Evolutionary conservation across 2,113 vertebrate genomes (phyloP).

Genomic region (Herpetotheres cachinnans): DNA sequence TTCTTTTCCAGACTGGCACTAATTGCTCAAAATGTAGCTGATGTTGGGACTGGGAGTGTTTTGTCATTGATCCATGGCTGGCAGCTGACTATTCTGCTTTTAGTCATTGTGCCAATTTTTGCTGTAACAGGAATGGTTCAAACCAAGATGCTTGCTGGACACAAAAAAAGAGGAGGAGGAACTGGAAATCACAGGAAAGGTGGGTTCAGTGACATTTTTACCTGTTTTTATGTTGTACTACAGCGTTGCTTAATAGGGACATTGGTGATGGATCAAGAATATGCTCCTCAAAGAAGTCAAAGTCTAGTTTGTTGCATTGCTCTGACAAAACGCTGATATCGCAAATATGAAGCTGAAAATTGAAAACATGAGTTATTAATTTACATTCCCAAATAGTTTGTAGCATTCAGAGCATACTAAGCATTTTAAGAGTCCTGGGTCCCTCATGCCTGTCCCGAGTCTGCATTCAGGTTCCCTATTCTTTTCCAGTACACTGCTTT

Average conservation of each 20-base stretch:
- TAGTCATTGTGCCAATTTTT: constrained; percentile 79
- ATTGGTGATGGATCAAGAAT: not conserved
- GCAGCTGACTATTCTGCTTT: constrained; percentile 84
- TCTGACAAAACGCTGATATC: not conserved
- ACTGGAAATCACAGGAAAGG: constrained; percentile 84
- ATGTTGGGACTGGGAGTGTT: constrained; percentile 80
- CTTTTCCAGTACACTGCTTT: not conserved
- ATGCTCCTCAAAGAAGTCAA: not conserved
- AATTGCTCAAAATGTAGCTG: constrained; percentile 81
- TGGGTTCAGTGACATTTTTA: not conserved
- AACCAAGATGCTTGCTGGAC: constrained; percentile 81
- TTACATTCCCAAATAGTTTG: not conserved
- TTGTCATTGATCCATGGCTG: constrained; percentile 84
- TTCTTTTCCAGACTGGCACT: constrained; percentile 74
- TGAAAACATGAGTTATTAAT: not conserved
- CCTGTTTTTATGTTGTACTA: not conserved
- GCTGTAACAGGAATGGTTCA: constrained; percentile 79
- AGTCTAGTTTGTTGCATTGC: not conserved
- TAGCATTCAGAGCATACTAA: not conserved
- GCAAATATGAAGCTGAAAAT: not conserved
- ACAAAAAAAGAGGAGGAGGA: constrained; percentile 83
- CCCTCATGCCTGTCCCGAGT: not conserved
- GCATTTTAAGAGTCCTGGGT: not conserved
- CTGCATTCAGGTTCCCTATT: not conserved
- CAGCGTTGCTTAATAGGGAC: not conserved